These are phyloP conservation scores for Clinocottus analis DNA, from an alignment of 2,113 vertebrate genomes.

Conservation along the genomic window DNA sequence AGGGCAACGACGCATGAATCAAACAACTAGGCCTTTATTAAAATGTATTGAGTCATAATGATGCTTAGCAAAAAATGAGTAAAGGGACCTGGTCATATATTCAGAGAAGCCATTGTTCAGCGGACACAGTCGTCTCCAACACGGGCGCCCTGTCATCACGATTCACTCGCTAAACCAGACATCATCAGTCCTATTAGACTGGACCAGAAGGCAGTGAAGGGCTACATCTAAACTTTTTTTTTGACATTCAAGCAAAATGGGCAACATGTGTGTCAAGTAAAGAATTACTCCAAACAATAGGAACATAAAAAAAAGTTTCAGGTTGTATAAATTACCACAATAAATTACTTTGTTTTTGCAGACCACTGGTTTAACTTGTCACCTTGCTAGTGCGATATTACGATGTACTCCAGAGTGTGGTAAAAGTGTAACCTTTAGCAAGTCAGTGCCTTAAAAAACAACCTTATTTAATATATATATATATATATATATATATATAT, in stretches of 20 bases:
- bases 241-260: background rate
- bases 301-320: no score
- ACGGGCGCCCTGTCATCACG: background rate
- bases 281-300: background rate
- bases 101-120: slow-evolving; percentile 2
- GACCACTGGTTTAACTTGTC: background rate
- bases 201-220: background rate
- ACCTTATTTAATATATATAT: no score
- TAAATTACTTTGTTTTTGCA: background rate
- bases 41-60: slow-evolving; percentile 44
- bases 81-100: background rate
- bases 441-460: no score
- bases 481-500: no score
- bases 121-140: slow-evolving; percentile 4
- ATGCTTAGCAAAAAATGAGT: slow-evolving; percentile 11
- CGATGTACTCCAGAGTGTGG: background rate
- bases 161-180: background rate
- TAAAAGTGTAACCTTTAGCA: background rate
- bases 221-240: background rate
- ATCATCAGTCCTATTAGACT: background rate
- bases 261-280: background rate
- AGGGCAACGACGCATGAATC: background rate
- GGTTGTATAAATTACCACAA: background rate
- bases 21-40: slow-evolving; percentile 27
- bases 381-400: background rate